Evolutionary conservation across 2,113 vertebrate genomes (phyloP), one percentile per base, ranked within the genome.

Genomic region (Loxodonta africana): DNA sequence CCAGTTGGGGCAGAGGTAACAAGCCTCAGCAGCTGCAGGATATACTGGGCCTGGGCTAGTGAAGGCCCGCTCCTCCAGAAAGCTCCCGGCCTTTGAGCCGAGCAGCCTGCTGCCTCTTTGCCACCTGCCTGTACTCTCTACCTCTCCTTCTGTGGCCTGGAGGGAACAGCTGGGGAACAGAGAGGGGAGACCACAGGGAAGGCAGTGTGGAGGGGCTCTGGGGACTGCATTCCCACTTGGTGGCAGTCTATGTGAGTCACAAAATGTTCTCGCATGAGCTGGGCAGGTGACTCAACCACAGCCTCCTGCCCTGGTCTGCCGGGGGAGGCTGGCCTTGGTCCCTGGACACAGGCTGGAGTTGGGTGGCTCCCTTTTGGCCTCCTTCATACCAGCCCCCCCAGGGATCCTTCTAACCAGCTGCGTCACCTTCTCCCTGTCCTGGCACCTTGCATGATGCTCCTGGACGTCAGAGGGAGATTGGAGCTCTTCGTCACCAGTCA

Each of bases 131-230:
- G 81, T 20, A 12, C 90, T 62, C 48, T 94, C 98, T 97, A 77
- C 82, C 97, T 80, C 67, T 71, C 95, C 95, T 89, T 97, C 96
- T 98, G 97, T 44, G 91, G 88, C 76, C 63, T 76, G 30, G 48
- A 65, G 91, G 83, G 89, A 98, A 91, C 96, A 98, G 96, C 96
- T 97, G 97, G 71, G 78, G 91, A 97, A 95, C 83, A 73, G 94
- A 73, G 94, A 94, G 91, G 41, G 83, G 94, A 83, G 78, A 88
- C 78, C 76, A 18, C 10, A 10, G 86, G 69, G 86, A 83, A 91
- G 87, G 95, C 83, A 18, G 95, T 26, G 17, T 2, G 18, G 81
- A 74, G 90, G 93, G 94, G 83, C 51, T 95, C 97, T 2, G 96
- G 93, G 93, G 92, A 81, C 90, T 41, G 53, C 57, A 93, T 97